Evolutionary conservation across 2,888 invertebrate genomes (phyloP).

Genomic region (Sesia apiformis): DNA sequence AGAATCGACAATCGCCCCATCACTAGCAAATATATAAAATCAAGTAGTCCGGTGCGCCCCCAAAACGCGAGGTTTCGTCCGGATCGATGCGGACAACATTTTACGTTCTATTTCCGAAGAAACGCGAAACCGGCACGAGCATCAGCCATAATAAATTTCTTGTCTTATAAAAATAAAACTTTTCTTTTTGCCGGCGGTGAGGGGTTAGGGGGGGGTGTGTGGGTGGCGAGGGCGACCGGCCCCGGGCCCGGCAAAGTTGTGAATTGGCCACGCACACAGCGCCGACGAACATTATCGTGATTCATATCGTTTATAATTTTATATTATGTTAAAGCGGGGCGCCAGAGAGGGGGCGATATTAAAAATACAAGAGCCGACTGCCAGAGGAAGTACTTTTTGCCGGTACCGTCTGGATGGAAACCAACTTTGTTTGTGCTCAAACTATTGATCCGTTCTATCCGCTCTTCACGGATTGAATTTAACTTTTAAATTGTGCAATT

Average conservation of each 20-base stretch:
- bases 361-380: conserved; percentile 61
- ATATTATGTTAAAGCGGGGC: conserved; percentile 70
- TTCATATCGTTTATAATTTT: conserved; percentile 74
- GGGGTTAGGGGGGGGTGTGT: conserved; percentile 23
- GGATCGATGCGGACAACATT: conserved; percentile 25
- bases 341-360: conserved; percentile 51
- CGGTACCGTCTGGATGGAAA: conserved; percentile 55
- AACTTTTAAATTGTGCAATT: neutral
- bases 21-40: too few species aligned
- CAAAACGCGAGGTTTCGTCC: neutral
- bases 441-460: conserved; percentile 51
- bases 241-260: conserved; percentile 55
- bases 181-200: conserved; percentile 64
- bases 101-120: conserved; percentile 64
- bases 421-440: conserved; percentile 60
- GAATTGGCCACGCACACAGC: conserved; percentile 66
- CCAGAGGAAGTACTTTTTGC: conserved; percentile 47
- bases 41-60: neutral
- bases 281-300: conserved; percentile 68
- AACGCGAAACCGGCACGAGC: conserved; percentile 65
- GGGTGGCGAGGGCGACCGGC: conserved; percentile 7
- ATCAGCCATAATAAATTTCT: conserved; percentile 71
- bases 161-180: conserved; percentile 73
- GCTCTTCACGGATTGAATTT: neutral
- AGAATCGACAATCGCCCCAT: too few species aligned